Evolutionary conservation across 2,797 vertebrate genomes (phyloP).

Genomic region (Tamandua tetradactyla): DNA sequence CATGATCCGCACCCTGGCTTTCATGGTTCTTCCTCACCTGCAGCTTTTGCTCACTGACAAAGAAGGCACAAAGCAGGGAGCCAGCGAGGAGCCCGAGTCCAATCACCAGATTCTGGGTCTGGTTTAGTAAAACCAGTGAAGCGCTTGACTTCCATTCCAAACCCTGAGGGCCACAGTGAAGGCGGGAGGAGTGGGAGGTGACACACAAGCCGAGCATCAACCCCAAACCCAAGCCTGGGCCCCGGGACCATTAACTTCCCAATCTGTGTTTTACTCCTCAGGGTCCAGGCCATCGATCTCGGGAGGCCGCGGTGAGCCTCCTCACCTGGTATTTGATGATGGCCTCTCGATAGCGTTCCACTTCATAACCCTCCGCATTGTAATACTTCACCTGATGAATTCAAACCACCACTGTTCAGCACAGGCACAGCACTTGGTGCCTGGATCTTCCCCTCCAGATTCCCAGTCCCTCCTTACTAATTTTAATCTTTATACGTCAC

Average conservation of each 20-base stretch:
- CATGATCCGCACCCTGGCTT: not conserved
- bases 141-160: conserved; percentile 96
- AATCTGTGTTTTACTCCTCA: not conserved
- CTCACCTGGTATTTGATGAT: conserved; percentile 95
- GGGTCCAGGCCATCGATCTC: not conserved
- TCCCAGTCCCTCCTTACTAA: not conserved
- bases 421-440: fast-evolving
- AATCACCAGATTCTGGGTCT: conserved; percentile 96
- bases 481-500: not conserved
- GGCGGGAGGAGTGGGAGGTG: not conserved
- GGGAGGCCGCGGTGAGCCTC: not conserved
- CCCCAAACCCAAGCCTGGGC: not conserved
- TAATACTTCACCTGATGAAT: conserved; percentile 96
- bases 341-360: conserved; percentile 91
- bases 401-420: not conserved
- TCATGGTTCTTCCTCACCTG: conserved; percentile 83
- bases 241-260: not conserved
- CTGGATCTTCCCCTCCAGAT: not conserved
- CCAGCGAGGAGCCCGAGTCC: conserved; percentile 92
- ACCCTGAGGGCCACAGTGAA: conserved; percentile 78
- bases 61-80: conserved; percentile 95
- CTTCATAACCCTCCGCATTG: conserved; percentile 94
- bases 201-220: not conserved
- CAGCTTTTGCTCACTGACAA: conserved; percentile 93
- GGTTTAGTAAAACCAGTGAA: conserved; percentile 94